A percentile compares a stretch with the other conserved stretches of the same genome.
Evolutionary conservation across 2,113 vertebrate species (phyloP).

Genomic region (Polyodon spathula): DNA sequence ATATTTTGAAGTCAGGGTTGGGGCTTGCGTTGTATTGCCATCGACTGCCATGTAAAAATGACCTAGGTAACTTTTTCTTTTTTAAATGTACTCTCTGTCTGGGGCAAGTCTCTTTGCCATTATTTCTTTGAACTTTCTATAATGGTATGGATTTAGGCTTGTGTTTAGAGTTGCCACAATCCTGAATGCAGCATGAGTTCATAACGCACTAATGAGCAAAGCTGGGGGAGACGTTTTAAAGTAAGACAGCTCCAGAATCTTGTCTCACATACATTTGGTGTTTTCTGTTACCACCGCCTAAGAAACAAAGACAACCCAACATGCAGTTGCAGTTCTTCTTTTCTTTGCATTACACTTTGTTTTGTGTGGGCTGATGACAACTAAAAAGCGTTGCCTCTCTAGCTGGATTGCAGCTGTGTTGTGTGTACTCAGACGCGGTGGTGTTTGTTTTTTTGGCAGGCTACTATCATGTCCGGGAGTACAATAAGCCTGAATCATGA

Average conservation of each 20-base stretch:
- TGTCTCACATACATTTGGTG: not conserved
- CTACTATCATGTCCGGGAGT: conserved; percentile 90
- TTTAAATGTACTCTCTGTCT: too few relatives aligned
- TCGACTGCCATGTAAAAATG: too few relatives aligned
- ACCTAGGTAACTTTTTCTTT: too few relatives aligned
- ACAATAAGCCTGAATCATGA: conserved; percentile 90
- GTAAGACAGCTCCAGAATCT: not conserved
- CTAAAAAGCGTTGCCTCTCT: not conserved
- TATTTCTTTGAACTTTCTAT: too few relatives aligned
- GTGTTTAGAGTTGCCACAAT: too few relatives aligned
- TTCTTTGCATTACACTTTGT: not conserved
- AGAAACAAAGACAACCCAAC: not conserved
- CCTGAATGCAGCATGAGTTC: not conserved
- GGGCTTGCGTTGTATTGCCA: too few relatives aligned
- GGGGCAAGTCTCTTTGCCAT: too few relatives aligned
- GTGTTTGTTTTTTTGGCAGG: too few relatives aligned
- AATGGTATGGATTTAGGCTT: too few relatives aligned
- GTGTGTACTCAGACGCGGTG: too few relatives aligned
- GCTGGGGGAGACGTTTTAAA: not conserved
- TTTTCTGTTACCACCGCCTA: not conserved
- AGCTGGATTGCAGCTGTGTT: too few relatives aligned
- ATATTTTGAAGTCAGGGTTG: too few relatives aligned
- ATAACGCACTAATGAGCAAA: not conserved
- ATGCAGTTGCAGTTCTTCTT: not conserved
- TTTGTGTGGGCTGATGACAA: not conserved